Conservation (phyloP, 23 tunicate species). For the Styela plicata region DNA sequence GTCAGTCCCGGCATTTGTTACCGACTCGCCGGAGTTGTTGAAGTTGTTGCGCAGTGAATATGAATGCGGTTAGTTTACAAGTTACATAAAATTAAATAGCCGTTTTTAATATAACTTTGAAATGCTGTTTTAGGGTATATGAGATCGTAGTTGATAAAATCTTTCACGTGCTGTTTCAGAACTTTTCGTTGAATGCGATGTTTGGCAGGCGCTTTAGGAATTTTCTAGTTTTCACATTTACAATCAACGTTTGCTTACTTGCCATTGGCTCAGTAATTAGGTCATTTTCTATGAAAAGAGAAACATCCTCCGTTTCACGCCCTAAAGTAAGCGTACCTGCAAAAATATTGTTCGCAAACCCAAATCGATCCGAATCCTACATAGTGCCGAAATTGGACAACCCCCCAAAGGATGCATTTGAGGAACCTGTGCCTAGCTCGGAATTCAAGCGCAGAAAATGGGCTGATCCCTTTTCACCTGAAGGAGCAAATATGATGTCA, state of each 20-base stretch:
- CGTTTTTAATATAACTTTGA: too few relatives aligned
- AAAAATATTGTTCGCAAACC: background rate
- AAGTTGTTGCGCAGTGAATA: too few relatives aligned
- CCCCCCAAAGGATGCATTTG: background rate
- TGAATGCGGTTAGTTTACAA: too few relatives aligned
- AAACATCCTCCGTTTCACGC: background rate
- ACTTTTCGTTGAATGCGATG: background rate
- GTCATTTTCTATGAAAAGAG: background rate
- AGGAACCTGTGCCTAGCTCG: background rate
- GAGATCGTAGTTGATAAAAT: too few relatives aligned
- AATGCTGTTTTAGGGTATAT: too few relatives aligned
- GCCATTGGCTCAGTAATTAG: background rate
- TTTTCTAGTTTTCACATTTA: background rate
- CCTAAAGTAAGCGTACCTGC: background rate
- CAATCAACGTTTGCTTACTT: background rate
- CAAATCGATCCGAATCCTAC: background rate
- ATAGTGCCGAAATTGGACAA: background rate
- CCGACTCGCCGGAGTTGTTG: too few relatives aligned
- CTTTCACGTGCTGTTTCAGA: too few relatives aligned
- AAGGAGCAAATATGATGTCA: background rate
- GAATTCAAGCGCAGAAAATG: background rate
- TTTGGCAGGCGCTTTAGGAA: background rate
- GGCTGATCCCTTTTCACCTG: background rate
- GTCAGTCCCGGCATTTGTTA: too few relatives aligned
- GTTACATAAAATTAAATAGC: too few relatives aligned